Conservation (phyloP, 2,888 invertebrate species). For the Philonicus albiceps region DNA sequence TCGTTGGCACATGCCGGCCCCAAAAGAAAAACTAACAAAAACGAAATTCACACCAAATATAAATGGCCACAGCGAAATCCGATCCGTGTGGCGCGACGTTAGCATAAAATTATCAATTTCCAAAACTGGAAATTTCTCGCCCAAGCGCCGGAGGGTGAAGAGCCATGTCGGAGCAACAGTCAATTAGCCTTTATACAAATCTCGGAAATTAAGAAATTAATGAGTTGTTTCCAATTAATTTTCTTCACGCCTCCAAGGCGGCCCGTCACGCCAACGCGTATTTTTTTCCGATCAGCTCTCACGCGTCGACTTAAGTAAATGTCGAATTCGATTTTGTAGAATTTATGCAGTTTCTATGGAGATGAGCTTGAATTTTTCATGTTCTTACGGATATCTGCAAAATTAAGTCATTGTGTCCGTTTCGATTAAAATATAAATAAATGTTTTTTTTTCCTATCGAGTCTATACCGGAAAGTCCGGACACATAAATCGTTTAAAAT, state of each 20-base stretch:
- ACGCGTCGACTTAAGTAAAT: background rate
- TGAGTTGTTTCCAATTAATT: slow-evolving; percentile 27
- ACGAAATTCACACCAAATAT: slow-evolving; percentile 10
- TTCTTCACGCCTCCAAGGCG: slow-evolving; percentile 18
- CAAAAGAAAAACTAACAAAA: slow-evolving; percentile 28
- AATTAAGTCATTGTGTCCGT: background rate
- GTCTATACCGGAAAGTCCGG: background rate
- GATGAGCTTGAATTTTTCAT: background rate
- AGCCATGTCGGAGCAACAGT: background rate
- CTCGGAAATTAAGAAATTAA: slow-evolving; percentile 21
- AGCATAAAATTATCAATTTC: slow-evolving; percentile 33
- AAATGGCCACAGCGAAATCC: slow-evolving; percentile 16
- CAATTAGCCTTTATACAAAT: slow-evolving; percentile 12
- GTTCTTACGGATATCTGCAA: background rate
- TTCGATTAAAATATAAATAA: background rate
- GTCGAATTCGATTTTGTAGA: background rate
- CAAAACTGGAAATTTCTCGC: slow-evolving; percentile 13
- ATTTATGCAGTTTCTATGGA: background rate
- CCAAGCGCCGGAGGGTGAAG: background rate
- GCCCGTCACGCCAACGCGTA: background rate
- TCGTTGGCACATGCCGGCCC: slow-evolving; percentile 8
- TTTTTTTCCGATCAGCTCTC: background rate
- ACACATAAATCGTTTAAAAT: background rate
- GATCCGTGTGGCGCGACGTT: slow-evolving; percentile 26
- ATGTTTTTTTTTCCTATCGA: background rate